These are phyloP conservation scores for Anguilla rostrata DNA, from an alignment of 2,113 vertebrate genomes.

Conservation along the genomic window DNA sequence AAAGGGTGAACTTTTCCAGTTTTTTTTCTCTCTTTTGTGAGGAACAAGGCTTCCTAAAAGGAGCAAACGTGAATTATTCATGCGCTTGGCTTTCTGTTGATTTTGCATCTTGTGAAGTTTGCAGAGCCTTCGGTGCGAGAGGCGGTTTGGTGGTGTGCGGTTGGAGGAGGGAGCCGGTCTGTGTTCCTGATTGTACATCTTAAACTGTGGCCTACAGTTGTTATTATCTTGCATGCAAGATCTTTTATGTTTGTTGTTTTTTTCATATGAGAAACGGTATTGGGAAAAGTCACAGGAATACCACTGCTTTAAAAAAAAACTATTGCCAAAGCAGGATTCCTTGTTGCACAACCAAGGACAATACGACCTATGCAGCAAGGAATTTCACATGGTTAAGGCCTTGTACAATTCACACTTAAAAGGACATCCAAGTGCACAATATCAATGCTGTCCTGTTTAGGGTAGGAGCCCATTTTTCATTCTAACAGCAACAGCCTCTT, in stretches of 20 bases:
- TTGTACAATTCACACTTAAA: conserved; percentile 21
- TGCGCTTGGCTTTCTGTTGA: conserved; percentile 55
- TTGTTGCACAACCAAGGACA: conserved; percentile 70
- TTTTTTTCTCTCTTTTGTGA: conserved; percentile 44
- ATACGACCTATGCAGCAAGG: conserved; percentile 68
- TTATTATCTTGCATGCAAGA: conserved; percentile 41
- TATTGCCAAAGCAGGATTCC: conserved; percentile 47
- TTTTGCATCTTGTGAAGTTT: conserved; percentile 50
- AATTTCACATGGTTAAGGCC: conserved; percentile 63
- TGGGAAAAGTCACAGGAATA: conserved; percentile 54
- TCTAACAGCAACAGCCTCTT: conserved; percentile 7
- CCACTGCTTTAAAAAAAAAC: no score
- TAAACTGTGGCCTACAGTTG: conserved; percentile 48
- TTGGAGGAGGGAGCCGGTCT: conserved; percentile 13
- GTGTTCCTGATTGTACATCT: conserved; percentile 33
- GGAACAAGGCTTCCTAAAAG: conserved; percentile 50
- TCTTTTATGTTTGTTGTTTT: conserved; percentile 55
- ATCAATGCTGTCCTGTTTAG: conserved; percentile 15
- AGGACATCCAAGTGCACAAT: conserved; percentile 14
- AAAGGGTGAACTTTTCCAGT: conserved; percentile 28
- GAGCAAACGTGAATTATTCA: conserved; percentile 64
- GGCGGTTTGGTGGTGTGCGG: conserved; percentile 23
- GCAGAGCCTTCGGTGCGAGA: conserved; percentile 40
- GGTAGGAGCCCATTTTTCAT: neutral
- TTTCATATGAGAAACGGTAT: conserved; percentile 48